Evolutionary conservation across 2,113 vertebrate genomes (phyloP).

Genomic region (Rostratula benghalensis): DNA sequence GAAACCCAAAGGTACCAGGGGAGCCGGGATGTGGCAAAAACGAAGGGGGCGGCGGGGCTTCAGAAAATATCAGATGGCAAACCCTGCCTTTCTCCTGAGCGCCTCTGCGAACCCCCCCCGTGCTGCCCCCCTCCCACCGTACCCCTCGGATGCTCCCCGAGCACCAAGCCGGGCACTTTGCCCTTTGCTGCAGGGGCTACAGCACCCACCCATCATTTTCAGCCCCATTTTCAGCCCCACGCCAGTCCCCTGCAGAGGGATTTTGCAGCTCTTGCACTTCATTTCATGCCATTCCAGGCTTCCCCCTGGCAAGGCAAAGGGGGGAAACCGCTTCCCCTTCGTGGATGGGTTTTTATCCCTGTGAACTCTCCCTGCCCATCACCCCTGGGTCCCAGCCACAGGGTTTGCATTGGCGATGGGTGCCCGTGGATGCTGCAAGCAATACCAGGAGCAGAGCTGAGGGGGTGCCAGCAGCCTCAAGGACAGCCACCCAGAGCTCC

Average conservation of each 20-base stretch:
- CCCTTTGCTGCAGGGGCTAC: neutral
- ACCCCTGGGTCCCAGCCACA: rapidly evolving
- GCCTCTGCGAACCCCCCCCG: rapidly evolving
- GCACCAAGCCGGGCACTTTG: neutral
- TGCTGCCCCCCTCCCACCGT: neutral
- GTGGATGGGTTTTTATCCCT: neutral
- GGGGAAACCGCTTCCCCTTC: rapidly evolving
- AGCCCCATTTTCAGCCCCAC: neutral
- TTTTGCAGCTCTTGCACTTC: neutral
- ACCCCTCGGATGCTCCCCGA: neutral
- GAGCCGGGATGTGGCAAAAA: neutral
- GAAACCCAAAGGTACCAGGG: neutral
- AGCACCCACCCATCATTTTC: rapidly evolving
- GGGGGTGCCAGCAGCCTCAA: neutral
- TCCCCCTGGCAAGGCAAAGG: neutral
- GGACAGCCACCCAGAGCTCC: neutral
- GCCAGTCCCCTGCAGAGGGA: rapidly evolving
- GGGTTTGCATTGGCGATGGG: rapidly evolving
- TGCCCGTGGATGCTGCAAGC: rapidly evolving
- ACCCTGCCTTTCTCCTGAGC: neutral
- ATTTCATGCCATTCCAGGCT: neutral
- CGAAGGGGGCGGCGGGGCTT: rapidly evolving
- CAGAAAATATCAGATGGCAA: rapidly evolving
- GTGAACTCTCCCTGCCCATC: neutral
- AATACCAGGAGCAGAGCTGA: rapidly evolving